Base-by-base conservation (phyloP, 2,888 invertebrate species). In the Bruchidius siliquastri region DNA sequence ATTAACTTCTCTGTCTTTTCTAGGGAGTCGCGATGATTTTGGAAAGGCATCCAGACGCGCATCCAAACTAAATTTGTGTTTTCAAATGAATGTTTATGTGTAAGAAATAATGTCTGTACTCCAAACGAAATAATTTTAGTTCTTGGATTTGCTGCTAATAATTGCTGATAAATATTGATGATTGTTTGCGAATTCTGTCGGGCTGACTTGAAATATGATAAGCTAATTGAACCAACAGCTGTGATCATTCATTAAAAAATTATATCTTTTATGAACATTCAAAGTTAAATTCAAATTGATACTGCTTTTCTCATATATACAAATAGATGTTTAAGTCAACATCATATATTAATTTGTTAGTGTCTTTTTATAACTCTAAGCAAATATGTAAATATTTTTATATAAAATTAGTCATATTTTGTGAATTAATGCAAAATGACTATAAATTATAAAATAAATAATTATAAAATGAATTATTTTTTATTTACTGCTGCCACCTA, bases 21-120 rank as follows among this genome's bases (percentile, higher is more conserved):
- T 82, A 91, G 91, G 96, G 95, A 76, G 96, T 96, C 76, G 96
- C 94, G 81, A 96, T 96, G 96, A 88, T 96, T 72, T 88, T 96
- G 71, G 96, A 96, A 88, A 90, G 96, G 83, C 94, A 96, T 86
- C 96, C 96, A 20, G 95, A 93, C 81, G 96, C 94, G 21, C 91
- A 88, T 66, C 87, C 91, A 79, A 88, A 90, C 86, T 90, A 90
- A 22, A 22, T 49, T 13, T 49, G 13, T 49, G 26, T 26, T 26
- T 49, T 13, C 6, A 13, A 49, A 49, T 1, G 49, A 13, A 18
- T 49, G 18, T 49, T 49, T 49, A 13, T 49, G 13, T 49, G 49
- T 13, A 13, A 49, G 3, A 6, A 30, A 30, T 30, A 30, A 30
- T 30, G 30, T 30, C 8, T 30, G 30, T 30, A 30, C 8, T 30